These are phyloP conservation scores for Nomada hirtipes DNA, from an alignment of 2,888 invertebrate genomes.

Conservation along the genomic window DNA sequence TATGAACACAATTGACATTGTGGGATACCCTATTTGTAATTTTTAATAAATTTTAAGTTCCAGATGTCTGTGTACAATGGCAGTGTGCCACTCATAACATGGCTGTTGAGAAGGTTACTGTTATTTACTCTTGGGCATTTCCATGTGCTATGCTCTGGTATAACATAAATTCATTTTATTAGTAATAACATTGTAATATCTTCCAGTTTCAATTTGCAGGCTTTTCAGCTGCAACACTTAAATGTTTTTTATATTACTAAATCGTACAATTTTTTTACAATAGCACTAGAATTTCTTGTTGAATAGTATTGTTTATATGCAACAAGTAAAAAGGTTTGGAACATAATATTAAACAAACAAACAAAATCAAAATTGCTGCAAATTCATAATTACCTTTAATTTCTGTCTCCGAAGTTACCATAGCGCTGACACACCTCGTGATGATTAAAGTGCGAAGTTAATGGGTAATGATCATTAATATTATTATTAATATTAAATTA, in stretches of 20 bases:
- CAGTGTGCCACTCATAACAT: constrained; percentile 34
- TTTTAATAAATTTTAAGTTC: constrained; percentile 58
- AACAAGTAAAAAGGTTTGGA: constrained; percentile 42
- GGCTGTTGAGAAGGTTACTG: constrained; percentile 61
- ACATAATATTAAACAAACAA: constrained; percentile 34
- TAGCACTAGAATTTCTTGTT: constrained; percentile 45
- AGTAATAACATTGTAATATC: constrained; percentile 41
- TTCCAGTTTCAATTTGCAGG: constrained; percentile 38
- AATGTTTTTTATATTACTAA: constrained; percentile 44
- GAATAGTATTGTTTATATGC: constrained; percentile 27
- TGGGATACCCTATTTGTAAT: constrained; percentile 30
- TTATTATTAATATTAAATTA: constrained; percentile 73
- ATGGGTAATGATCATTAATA: constrained; percentile 72
- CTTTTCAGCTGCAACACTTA: constrained; percentile 35
- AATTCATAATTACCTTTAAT: constrained; percentile 67
- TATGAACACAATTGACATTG: constrained; percentile 25
- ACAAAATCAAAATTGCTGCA: constrained; percentile 50
- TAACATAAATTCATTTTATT: constrained; percentile 60
- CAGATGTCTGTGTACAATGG: constrained; percentile 57
- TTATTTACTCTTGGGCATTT: constrained; percentile 67
- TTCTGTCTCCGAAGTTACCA: constrained; percentile 77
- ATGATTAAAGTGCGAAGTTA: constrained; percentile 71
- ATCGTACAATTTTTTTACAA: constrained; percentile 43
- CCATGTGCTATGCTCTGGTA: constrained; percentile 55
- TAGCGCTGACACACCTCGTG: constrained; percentile 72